Conservation (phyloP, 2,888 invertebrate species). For the Trileptium ribeirensis region DNA sequence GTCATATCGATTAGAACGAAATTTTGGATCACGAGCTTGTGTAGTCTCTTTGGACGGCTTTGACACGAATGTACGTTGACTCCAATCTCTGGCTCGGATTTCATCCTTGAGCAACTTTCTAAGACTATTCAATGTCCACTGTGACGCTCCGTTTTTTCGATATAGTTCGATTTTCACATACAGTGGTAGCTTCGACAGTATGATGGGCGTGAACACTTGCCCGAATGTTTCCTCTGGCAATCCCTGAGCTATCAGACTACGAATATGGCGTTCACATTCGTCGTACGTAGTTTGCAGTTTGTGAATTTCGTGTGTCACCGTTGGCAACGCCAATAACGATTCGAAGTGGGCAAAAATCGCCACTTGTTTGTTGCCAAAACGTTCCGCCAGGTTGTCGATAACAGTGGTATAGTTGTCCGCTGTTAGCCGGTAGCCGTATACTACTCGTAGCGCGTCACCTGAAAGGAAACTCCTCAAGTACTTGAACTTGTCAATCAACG, state of each 20-base stretch:
- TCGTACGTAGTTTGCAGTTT: constrained; percentile 6
- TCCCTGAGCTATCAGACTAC: neutral
- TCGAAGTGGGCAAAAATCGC: constrained; percentile 14
- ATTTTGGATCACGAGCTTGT: neutral
- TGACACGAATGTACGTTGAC: neutral
- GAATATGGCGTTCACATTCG: constrained; percentile 16
- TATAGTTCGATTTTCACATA: neutral
- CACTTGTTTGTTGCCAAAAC: constrained; percentile 10
- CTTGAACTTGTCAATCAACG: constrained; percentile 6
- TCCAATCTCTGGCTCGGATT: neutral
- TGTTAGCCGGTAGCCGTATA: neutral
- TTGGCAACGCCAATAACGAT: neutral
- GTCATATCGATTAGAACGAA: too few relatives aligned
- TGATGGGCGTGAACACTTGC: neutral
- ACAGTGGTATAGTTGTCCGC: constrained; percentile 1
- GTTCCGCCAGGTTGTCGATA: neutral
- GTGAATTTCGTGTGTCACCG: neutral
- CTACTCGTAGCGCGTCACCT: neutral
- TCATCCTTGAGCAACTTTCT: neutral
- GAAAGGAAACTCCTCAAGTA: neutral
- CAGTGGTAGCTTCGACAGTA: neutral
- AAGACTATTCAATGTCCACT: neutral
- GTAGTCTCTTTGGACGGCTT: neutral
- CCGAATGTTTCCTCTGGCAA: constrained; percentile 9
- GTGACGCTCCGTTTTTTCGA: neutral